Conservation (phyloP, 2,888 invertebrate genomes). For the Archips xylosteana region DNA sequence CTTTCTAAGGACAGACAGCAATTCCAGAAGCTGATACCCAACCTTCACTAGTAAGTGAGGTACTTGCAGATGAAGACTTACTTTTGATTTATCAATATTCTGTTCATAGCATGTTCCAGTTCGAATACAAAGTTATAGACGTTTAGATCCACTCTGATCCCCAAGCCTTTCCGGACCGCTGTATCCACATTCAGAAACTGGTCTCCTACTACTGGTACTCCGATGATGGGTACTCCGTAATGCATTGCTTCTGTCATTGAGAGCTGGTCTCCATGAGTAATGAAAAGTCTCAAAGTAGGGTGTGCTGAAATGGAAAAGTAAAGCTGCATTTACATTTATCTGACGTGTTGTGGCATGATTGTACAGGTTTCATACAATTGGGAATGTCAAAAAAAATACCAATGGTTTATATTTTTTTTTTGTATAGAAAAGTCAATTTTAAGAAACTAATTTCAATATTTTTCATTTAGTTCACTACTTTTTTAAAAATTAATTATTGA, state of each 20-base stretch:
- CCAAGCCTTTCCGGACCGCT: conserved; percentile 63
- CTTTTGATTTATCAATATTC: conserved; percentile 55
- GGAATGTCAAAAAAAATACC: too few species aligned
- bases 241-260: conserved; percentile 71
- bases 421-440: too few species aligned
- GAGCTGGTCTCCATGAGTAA: conserved; percentile 73
- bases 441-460: too few species aligned
- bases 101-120: conserved; percentile 55
- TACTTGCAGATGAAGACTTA: background rate
- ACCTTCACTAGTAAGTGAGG: too few species aligned
- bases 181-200: conserved; percentile 66
- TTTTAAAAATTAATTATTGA: too few species aligned
- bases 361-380: too few species aligned
- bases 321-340: too few species aligned
- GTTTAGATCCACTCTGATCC: conserved; percentile 54
- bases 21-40: too few species aligned
- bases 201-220: conserved; percentile 67
- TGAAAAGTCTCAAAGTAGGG: conserved; percentile 65
- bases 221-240: conserved; percentile 71
- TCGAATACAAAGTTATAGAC: conserved; percentile 55
- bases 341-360: too few species aligned
- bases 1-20: too few species aligned
- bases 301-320: conserved; percentile 56
- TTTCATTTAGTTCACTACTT: too few species aligned
- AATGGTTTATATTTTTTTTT: too few species aligned